These are phyloP conservation scores for Trichoplax adhaerens DNA, from an alignment of 37 sponge, comb jelly and placozoan species.

Conservation along the genomic window DNA sequence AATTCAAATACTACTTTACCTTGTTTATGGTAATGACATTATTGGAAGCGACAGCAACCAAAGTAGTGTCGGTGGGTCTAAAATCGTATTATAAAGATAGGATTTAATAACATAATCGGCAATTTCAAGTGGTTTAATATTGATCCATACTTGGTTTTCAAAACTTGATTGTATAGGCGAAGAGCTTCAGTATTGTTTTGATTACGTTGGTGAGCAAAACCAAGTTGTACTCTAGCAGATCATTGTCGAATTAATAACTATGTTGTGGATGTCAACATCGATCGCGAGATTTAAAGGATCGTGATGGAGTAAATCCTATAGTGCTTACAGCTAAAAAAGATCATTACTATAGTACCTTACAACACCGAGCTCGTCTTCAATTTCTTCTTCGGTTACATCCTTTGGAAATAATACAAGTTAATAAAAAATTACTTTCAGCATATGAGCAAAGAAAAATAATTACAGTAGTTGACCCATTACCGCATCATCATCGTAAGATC, in stretches of 20 bases:
- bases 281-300: too few species aligned
- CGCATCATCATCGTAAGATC: too few species aligned
- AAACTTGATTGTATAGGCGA: slow-evolving; percentile 27
- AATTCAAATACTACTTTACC: too few species aligned
- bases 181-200: slow-evolving; percentile 35
- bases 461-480: too few species aligned
- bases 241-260: too few species aligned
- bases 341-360: slow-evolving; percentile 11
- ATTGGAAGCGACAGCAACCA: slow-evolving; percentile 66
- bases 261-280: too few species aligned
- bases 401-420: background rate
- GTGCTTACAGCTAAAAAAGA: background rate
- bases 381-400: slow-evolving; percentile 41
- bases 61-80: slow-evolving; percentile 30
- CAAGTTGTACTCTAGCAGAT: slow-evolving; percentile 26
- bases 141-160: slow-evolving; percentile 25
- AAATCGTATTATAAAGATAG: background rate
- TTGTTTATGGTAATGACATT: slow-evolving; percentile 73
- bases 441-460: too few species aligned
- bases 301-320: background rate
- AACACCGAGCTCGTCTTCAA: slow-evolving; percentile 44
- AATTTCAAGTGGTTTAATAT: too few species aligned
- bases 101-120: background rate
- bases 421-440: background rate
- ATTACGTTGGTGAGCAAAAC: slow-evolving; percentile 28